Conservation (phyloP, 1,140 invertebrate species). For the Harpegnathos saltator region DNA sequence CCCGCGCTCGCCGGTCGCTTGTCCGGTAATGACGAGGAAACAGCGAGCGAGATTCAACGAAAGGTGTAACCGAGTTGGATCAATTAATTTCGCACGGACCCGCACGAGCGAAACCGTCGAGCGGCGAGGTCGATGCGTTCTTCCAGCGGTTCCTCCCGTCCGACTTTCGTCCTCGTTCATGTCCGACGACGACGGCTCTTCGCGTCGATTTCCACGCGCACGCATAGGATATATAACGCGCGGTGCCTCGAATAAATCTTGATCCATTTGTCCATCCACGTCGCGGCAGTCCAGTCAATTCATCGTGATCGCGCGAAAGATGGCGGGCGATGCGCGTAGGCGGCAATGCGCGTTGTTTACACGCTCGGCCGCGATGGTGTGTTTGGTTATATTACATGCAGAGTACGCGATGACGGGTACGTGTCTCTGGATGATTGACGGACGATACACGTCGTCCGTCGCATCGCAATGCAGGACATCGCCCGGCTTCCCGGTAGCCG, state of each 20-base stretch:
- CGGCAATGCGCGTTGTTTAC: slow-evolving; percentile 71
- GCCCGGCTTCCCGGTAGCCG: slow-evolving; percentile 82
- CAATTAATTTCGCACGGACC: background rate
- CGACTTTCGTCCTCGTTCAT: background rate
- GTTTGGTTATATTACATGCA: slow-evolving; percentile 80
- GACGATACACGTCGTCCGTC: slow-evolving; percentile 73
- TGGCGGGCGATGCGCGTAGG: slow-evolving; percentile 11
- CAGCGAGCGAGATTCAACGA: background rate
- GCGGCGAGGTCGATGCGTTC: background rate
- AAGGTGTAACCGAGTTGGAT: background rate
- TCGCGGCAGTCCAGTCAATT: slow-evolving; percentile 49
- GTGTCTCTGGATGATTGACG: slow-evolving; percentile 83
- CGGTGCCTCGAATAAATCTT: slow-evolving; percentile 48
- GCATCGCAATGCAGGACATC: slow-evolving; percentile 83
- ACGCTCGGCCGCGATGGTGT: slow-evolving; percentile 61
- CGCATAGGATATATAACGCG: slow-evolving; percentile 7
- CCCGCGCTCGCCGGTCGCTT: too few species aligned
- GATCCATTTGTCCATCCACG: slow-evolving; percentile 55
- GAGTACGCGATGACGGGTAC: slow-evolving; percentile 79
- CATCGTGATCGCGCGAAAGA: slow-evolving; percentile 51
- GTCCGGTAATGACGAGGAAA: background rate
- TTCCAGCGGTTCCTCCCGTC: background rate
- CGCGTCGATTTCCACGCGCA: slow-evolving; percentile 1
- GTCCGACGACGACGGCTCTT: background rate
- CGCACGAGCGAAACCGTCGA: background rate